Conservation (phyloP, 2,797 vertebrate genomes). For the Luscinia megarhynchos region DNA sequence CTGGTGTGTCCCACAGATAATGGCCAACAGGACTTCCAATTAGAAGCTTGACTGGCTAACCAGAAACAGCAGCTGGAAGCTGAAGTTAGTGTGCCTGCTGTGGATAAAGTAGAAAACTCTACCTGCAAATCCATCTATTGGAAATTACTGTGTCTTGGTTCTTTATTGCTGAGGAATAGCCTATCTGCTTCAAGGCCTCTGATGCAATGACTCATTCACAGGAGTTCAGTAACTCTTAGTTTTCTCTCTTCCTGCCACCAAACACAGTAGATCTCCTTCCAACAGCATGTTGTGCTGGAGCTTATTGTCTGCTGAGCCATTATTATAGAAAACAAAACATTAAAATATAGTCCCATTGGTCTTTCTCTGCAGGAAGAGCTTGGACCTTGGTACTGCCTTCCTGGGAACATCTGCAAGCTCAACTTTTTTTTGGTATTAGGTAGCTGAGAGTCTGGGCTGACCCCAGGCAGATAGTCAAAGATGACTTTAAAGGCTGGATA, state of each 20-base stretch:
- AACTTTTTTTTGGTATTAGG: background rate
- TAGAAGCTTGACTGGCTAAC: conserved; percentile 41
- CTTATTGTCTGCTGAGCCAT: background rate
- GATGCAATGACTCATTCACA: background rate
- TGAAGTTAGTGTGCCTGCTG: conserved; percentile 15
- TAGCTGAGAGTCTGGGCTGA: conserved; percentile 27
- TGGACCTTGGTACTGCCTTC: background rate
- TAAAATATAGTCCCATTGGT: background rate
- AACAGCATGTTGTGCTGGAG: background rate
- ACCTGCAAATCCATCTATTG: conserved; percentile 5
- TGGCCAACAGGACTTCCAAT: conserved; percentile 22
- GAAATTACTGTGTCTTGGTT: conserved; percentile 4
- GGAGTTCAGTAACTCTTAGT: background rate
- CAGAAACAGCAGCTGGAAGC: conserved; percentile 22
- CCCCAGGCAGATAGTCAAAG: conserved; percentile 60
- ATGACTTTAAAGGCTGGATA: conserved; percentile 70
- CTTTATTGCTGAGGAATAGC: conserved; percentile 25
- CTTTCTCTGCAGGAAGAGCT: background rate
- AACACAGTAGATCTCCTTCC: background rate
- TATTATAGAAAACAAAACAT: conserved; percentile 13
- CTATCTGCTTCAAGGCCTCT: background rate
- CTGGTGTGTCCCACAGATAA: conserved; percentile 21
- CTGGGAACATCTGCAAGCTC: conserved; percentile 10
- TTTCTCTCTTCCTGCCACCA: conserved; percentile 10
- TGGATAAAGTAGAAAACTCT: conserved; percentile 30